A percentile compares a stretch with the other conserved stretches of the same genome.
Conservation (phyloP, 2,888 invertebrate species). For the Lycophotia porphyrea region DNA sequence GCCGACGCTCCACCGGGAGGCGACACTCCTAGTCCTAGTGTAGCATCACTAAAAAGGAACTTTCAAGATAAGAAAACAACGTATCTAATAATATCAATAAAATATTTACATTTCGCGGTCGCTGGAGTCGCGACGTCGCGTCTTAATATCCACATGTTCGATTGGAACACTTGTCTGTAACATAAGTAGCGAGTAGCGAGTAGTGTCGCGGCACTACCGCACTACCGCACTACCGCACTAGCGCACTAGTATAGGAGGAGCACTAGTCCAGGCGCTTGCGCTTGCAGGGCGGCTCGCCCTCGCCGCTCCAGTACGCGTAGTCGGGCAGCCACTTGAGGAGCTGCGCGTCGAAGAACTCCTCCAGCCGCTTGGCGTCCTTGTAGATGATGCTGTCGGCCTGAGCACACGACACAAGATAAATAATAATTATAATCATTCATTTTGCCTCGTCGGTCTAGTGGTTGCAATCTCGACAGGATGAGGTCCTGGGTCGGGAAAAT, state of each 20-base stretch:
- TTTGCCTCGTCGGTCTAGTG: too few species aligned
- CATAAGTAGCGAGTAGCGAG: too few species aligned
- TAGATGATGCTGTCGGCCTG: slow-evolving; percentile 94
- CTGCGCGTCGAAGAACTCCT: slow-evolving; percentile 96
- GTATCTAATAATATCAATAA: slow-evolving; percentile 44
- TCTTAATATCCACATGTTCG: not conserved
- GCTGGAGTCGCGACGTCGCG: not conserved
- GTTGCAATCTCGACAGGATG: too few species aligned
- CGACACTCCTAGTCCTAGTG: slow-evolving; percentile 17
- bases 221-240: too few species aligned
- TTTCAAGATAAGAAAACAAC: slow-evolving; percentile 52
- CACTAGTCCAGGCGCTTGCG: slow-evolving; percentile 74
- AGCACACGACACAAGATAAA: slow-evolving; percentile 38
- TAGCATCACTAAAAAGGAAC: slow-evolving; percentile 58
- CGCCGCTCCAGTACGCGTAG: slow-evolving; percentile 91
- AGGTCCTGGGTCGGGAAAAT: too few species aligned
- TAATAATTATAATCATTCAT: not conserved
- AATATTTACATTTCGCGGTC: slow-evolving; percentile 49
- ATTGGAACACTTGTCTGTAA: not conserved
- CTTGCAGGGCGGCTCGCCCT: slow-evolving; percentile 82
- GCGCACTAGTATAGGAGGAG: too few species aligned
- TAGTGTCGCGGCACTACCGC: not conserved
- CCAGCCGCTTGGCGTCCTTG: slow-evolving; percentile 94
- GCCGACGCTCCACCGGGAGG: not conserved
- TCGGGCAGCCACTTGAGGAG: slow-evolving; percentile 95